phyloP scores from a whole-genome alignment of 1,140 invertebrate genomes.

The Drosophila bipectinata region DNA sequence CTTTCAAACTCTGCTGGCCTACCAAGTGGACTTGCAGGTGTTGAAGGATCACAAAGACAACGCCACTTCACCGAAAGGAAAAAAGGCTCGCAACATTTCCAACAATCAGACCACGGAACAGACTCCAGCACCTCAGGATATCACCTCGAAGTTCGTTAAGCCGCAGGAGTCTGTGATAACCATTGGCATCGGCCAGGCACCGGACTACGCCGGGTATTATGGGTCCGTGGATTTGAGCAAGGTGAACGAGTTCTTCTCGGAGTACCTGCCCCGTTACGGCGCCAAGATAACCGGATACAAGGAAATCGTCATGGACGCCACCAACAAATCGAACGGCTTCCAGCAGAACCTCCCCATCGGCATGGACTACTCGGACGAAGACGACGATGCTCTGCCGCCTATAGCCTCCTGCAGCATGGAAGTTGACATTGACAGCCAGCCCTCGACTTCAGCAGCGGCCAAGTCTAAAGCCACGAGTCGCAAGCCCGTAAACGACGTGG shows the following conservation, averaged over 20 bases:
- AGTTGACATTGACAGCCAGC: conserved; percentile 3
- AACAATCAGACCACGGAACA: neutral
- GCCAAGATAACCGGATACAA: conserved; percentile 45
- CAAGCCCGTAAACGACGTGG: conserved; percentile 31
- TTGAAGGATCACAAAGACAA: conserved; percentile 11
- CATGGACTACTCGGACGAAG: conserved; percentile 51
- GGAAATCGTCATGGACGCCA: conserved; percentile 57
- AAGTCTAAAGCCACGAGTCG: neutral
- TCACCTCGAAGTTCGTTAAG: conserved; percentile 23
- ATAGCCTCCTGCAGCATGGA: neutral
- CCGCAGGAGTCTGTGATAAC: conserved; percentile 45
- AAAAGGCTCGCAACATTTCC: neutral
- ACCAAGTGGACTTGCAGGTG: conserved; percentile 21
- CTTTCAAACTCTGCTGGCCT: conserved; percentile 24
- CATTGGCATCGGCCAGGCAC: conserved; percentile 9
- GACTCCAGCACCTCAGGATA: neutral
- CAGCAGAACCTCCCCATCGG: conserved; percentile 70
- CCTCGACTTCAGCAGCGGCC: conserved; percentile 25
- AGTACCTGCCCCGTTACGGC: conserved; percentile 64
- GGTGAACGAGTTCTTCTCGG: conserved; percentile 51
- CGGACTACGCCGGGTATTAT: conserved; percentile 60
- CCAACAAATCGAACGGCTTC: conserved; percentile 43
- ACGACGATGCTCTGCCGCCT: conserved; percentile 25
- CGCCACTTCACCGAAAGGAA: neutral
- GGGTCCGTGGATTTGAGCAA: conserved; percentile 23